Evolutionary conservation across 2,888 invertebrate genomes (phyloP).

Genomic region (Epirrita christyi): DNA sequence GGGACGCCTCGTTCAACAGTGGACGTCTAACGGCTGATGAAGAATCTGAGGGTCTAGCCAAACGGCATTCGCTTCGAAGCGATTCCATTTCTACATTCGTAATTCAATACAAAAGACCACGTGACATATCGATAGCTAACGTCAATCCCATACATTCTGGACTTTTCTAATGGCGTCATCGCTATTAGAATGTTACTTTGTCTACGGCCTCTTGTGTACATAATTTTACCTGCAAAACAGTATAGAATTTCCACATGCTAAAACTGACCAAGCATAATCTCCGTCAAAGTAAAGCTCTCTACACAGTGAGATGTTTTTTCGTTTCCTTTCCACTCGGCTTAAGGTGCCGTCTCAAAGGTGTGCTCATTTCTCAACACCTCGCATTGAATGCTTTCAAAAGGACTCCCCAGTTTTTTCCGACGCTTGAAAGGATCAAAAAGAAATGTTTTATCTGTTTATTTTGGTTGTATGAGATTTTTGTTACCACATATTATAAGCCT

Average conservation of each 20-base stretch:
- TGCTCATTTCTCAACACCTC: constrained; percentile 53
- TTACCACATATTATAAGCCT: too few species aligned
- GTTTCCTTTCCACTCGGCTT: constrained; percentile 47
- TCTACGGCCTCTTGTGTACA: too few species aligned
- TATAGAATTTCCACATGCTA: constrained; percentile 20
- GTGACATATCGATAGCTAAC: too few species aligned
- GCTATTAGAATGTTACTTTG: too few species aligned
- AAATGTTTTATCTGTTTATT: constrained; percentile 38
- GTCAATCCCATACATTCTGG: too few species aligned
- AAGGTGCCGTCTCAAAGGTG: constrained; percentile 52
- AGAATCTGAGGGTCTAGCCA: too few species aligned
- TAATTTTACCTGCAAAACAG: neutral
- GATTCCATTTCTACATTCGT: too few species aligned
- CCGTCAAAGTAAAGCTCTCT: constrained; percentile 26
- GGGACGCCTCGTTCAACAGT: too few species aligned
- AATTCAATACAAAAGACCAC: too few species aligned
- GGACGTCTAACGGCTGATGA: too few species aligned
- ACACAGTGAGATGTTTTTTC: constrained; percentile 42
- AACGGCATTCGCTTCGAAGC: too few species aligned
- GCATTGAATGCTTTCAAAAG: constrained; percentile 55
- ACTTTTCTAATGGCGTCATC: too few species aligned
- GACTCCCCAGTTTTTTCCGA: constrained; percentile 43
- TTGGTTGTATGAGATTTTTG: constrained; percentile 29
- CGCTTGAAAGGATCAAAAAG: constrained; percentile 48
- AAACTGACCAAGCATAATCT: constrained; percentile 32